Base-by-base conservation (phyloP, 2,113 vertebrate genomes). In the Megaceryle maxima region DNA sequence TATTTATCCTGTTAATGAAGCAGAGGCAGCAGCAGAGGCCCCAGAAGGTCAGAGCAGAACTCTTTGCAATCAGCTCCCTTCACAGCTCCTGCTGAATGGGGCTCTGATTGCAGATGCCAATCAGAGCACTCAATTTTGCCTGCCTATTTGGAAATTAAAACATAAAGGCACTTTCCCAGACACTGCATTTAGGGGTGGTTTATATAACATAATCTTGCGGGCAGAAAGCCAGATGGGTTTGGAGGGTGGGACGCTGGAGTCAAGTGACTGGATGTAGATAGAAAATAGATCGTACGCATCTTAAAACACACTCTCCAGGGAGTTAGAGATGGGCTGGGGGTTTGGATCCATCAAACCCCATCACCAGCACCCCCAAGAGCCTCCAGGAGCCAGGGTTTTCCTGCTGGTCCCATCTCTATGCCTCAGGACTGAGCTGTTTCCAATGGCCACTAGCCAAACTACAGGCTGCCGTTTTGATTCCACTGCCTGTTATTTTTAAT, bases 1-100 rank as follows among this genome's bases (percentile, higher is more conserved):
- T 97, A 97, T 97, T 97, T 97, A 97, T 95, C 96, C 96, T 91
- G 84, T 92, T 97, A 97, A 97, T 96, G 97, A 97, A 96, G 95
- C 91, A 10, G 88, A 96, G 91, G 96, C 96, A 91, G 94, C 83
- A 70, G 85, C 68, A 0, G 90, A 94, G 93, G 95, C 94, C 93
- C 94, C 74, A 59, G 96, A 97, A 97, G 97, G 97, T 97, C 97
- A 97, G 88, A 97, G 97, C 94, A 3, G 73, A 17, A 18, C 90
- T 90, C 55, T 16, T 35, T 50, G 96, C 96, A 97, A 97, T 97
- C 97, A 97, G 25, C 90, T 95, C 94, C 96, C 93, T 97, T 93
- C 96, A 43, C 94, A 81, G 87, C 25, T 60, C 96, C 75, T 4
- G 31, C 85, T 97, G 97, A 97, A 97, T 97, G 96, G 94, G 94